Base-by-base conservation (phyloP, 2,888 invertebrate species). In the Heliconius cydno region DNA sequence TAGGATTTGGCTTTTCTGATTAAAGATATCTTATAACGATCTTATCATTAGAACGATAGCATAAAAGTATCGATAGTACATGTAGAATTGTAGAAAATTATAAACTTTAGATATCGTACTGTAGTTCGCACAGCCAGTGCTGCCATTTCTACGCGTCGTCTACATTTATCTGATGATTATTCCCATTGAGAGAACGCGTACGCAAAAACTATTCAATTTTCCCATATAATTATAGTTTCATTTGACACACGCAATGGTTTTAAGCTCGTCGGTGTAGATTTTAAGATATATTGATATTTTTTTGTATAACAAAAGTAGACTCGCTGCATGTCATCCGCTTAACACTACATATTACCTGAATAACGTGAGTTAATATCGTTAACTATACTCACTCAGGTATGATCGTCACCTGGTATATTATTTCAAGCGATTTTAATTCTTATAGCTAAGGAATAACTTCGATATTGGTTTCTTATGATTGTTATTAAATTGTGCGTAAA, bases 131-230 rank as follows among this genome's bases (percentile, higher is more conserved):
- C 81, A 76, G 70, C 71, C 60, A 60, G 70, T 79, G 72, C 57
- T 52, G 38, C 60, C 76, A 76, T 73, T 68, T 65, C 68, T 78
- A 81, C 81, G 76, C 81, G 60, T 52, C 77, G 79, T 80, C 77
- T 81, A 74, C 76, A 81, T 82, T 83, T 84, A 84, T 84, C 83
- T 81, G 83, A 84, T 84, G 79, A 83, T 78, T 80, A 83, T 82
- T 80, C 30, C 80, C 80, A 83, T 82, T 83, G 76, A 74, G 82
- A 84, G 82, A 80, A 79, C 77, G 79, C 75, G 52, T 83, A 80
- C 80, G 80, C 83, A 84, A 84, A 84, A 84, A 83, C 74, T 78
- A 79, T 80, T 75, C 73, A 76, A 30, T 82, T 83, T 83, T 84
- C 83, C 76, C 83, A 82, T 83, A 84, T 80, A 81, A 78, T 80